Conservation (phyloP, 2,113 vertebrate species). For the Stomatorhinus ivindoensis region DNA sequence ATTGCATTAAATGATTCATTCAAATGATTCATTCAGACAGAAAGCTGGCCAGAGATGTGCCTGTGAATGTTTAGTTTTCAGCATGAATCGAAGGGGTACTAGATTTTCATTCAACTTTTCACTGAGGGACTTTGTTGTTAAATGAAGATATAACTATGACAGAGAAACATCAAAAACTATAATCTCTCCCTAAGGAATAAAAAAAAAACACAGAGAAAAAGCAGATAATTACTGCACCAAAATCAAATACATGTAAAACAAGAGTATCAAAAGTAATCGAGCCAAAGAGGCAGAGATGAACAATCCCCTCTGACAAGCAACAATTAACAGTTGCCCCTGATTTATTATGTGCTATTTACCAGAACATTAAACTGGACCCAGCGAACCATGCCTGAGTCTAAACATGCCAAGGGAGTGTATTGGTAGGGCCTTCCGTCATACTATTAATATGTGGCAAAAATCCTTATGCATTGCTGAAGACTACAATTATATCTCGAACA, state of each 20-base stretch:
- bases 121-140: neutral
- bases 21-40: neutral
- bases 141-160: constrained; percentile 1
- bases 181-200: neutral
- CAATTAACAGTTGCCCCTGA: constrained; percentile 11
- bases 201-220: neutral
- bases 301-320: constrained; percentile 2
- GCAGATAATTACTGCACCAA: neutral
- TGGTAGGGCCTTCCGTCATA: neutral
- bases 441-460: constrained; percentile 13
- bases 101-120: neutral
- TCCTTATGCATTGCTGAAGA: neutral
- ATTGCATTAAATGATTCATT: neutral
- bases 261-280: neutral
- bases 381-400: neutral
- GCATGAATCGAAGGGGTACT: neutral
- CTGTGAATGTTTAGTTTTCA: neutral
- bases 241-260: neutral
- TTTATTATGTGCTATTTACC: neutral
- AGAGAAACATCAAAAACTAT: neutral
- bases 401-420: constrained; percentile 10
- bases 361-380: constrained; percentile 9
- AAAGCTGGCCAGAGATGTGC: neutral
- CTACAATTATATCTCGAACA: neutral
- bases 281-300: neutral